Percentiles rank a stretch among this genome's conserved stretches.
phyloP scores from a whole-genome alignment of 2,797 vertebrate genomes.

The Schizothorax lantsangensis region DNA sequence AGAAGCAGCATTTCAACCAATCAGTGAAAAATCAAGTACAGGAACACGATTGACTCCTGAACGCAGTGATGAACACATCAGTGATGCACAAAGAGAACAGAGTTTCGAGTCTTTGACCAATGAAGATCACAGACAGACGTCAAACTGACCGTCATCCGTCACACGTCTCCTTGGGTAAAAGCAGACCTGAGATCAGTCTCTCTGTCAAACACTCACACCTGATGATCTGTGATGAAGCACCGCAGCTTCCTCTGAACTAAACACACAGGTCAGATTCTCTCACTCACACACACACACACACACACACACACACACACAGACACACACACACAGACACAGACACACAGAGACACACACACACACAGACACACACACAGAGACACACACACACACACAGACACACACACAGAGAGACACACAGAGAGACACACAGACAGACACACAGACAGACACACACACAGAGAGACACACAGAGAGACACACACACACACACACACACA shows the following conservation, averaged over 20 bases:
- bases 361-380: background rate
- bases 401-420: background rate
- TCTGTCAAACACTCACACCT: background rate
- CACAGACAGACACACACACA: background rate
- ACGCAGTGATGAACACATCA: too few species aligned
- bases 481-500: background rate
- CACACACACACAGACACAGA: too few species aligned
- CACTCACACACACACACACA: background rate
- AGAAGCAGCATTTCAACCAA: background rate
- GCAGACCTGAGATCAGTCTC: background rate
- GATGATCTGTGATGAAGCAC: background rate
- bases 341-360: too few species aligned
- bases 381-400: background rate
- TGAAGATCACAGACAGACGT: background rate
- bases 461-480: background rate
- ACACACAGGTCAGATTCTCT: background rate
- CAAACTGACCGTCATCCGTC: background rate
- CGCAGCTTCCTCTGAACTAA: background rate
- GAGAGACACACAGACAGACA: background rate
- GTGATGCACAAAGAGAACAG: background rate
- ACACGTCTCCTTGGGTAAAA: background rate
- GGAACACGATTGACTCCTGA: background rate
- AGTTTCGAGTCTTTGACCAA: background rate
- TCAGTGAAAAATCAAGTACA: background rate
- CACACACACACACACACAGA: too few species aligned